Evolutionary conservation across 1,140 invertebrate species (phyloP).

Genomic region (Ceratitis capitata): DNA sequence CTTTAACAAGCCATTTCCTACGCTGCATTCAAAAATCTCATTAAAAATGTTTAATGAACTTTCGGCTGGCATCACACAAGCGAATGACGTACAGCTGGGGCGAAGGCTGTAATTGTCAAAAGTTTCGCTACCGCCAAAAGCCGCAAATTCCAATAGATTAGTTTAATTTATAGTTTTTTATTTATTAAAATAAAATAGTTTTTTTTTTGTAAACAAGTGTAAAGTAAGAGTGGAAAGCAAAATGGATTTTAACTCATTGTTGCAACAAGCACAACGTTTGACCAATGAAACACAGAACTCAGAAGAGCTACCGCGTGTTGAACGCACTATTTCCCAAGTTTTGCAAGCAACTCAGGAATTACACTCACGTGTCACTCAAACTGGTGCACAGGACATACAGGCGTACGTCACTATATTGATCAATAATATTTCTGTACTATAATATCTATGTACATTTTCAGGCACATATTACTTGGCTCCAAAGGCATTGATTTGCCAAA

Average conservation of each 20-base stretch:
- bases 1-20: too few species aligned
- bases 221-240: background rate
- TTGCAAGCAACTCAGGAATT: slow-evolving; percentile 91
- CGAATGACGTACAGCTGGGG: background rate
- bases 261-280: slow-evolving; percentile 90
- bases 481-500: slow-evolving; percentile 93
- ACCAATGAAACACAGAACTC: slow-evolving; percentile 87
- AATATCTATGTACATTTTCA: slow-evolving; percentile 58
- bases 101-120: background rate
- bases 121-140: slow-evolving; percentile 16
- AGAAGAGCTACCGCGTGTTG: slow-evolving; percentile 84
- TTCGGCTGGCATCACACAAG: background rate
- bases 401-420: slow-evolving; percentile 75
- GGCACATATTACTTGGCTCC: slow-evolving; percentile 90
- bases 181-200: background rate
- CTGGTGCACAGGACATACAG: slow-evolving; percentile 87
- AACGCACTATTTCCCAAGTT: slow-evolving; percentile 90
- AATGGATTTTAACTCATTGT: slow-evolving; percentile 82
- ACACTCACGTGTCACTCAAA: slow-evolving; percentile 84
- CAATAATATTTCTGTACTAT: background rate
- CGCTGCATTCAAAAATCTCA: too few species aligned
- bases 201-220: background rate
- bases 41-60: too few species aligned
- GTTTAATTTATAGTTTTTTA: background rate
- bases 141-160: background rate